Evolutionary conservation across 2,113 vertebrate species (phyloP), one percentile per base, ranked within the genome.

Genomic region (Oceanodroma tethys): DNA sequence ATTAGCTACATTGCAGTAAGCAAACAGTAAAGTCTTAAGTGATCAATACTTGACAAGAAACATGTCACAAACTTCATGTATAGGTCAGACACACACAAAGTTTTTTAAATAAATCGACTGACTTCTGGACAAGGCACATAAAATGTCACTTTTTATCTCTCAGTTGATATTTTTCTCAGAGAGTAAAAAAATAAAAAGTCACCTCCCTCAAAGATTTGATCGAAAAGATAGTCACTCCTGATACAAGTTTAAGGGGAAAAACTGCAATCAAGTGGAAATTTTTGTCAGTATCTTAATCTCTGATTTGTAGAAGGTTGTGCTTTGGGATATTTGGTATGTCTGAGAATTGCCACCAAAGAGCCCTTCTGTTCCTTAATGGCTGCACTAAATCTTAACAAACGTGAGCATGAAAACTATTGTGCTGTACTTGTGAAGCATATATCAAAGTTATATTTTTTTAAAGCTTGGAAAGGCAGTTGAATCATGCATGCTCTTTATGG

Each of bases 401-500:
- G 97, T 98, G 98, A 98, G 97, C 98, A 98, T 98, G 97, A 98
- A 98, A 98, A 98, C 98, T 97, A 98, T 98, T 98, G 98, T 98
- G 97, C 95, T 92, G 83, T 96, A 96, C 98, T 98, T 97, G 97
- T 96, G 95, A 97, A 96, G 86, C 96, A 97, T 98, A 98, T 98
- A 98, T 98, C 98, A 98, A 97, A 98, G 98, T 97, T 94, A 91
- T 98, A 97, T 97, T 98, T 98, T 97, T 98, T 97, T 97, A 97
- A 97, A 98, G 96, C 97, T 95, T 83, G 78, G 98, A 97, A 98
- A 98, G 95, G 96, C 97, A 89, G 97, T 97, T 98, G 98, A 98
- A 98, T 98, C 98, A 98, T 98, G 98, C 98, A 98, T 98, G 97
- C 90, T 98, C 96, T 98, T 98, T 98, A 98, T 95, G 97, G 98